Percentiles rank a stretch among this genome's conserved stretches.
These are phyloP conservation scores for Hylomyscus alleni DNA, from an alignment of 2,797 vertebrate species.

Conservation along the genomic window DNA sequence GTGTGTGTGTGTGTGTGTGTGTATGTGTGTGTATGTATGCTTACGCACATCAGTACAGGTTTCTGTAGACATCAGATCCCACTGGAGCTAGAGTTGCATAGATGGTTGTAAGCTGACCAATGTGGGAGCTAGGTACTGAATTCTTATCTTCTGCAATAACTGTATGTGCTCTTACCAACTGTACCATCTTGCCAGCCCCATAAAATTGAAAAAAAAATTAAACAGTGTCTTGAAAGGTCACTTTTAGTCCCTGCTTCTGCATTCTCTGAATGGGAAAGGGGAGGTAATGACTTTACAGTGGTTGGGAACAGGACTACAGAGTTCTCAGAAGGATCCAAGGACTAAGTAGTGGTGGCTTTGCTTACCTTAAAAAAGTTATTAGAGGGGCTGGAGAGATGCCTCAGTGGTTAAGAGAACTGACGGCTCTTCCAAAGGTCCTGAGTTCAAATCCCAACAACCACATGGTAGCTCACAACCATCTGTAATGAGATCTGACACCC, in stretches of 20 bases:
- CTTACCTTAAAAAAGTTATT: too few species aligned
- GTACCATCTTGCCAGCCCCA: neutral
- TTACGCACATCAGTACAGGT: neutral
- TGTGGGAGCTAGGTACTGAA: neutral
- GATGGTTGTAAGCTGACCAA: neutral
- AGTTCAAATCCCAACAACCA: too few species aligned
- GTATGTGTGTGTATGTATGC: neutral
- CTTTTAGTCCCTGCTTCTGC: too few species aligned
- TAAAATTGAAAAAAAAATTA: neutral
- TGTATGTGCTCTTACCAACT: neutral
- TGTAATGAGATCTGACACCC: too few species aligned
- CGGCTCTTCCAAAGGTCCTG: too few species aligned
- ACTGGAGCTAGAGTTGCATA: neutral
- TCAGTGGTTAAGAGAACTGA: too few species aligned
- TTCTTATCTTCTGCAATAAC: too few species aligned
- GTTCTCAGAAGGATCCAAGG: neutral
- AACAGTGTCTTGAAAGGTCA: neutral
- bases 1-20: neutral
- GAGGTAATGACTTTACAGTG: rapidly evolving
- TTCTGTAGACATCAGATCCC: neutral
- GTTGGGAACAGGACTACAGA: rapidly evolving
- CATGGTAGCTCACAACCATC: too few species aligned
- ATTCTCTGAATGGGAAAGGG: neutral
- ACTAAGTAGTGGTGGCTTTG: neutral
- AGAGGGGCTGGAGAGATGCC: too few species aligned